Evolutionary conservation across 2,797 vertebrate genomes (phyloP).

Genomic region (Ctenosaura bakeri): DNA sequence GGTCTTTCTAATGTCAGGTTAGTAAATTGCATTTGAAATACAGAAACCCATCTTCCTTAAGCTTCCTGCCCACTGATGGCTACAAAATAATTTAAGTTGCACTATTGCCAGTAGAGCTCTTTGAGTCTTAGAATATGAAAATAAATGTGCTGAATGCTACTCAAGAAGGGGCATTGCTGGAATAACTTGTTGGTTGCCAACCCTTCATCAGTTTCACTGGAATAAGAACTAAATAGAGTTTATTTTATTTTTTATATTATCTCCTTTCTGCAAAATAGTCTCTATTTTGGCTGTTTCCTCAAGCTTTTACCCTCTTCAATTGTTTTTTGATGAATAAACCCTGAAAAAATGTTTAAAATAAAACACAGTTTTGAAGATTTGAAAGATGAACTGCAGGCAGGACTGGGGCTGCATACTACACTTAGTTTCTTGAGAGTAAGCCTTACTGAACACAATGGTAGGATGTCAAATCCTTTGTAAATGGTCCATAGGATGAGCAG

Average conservation of each 20-base stretch:
- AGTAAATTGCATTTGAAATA: constrained; percentile 71
- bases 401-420: background rate
- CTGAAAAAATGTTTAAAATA: constrained; percentile 20
- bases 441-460: background rate
- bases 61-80: constrained; percentile 56
- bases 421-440: background rate
- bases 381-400: background rate
- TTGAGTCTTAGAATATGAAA: constrained; percentile 49
- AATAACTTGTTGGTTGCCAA: constrained; percentile 60
- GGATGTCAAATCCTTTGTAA: too few species aligned
- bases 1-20: constrained; percentile 55
- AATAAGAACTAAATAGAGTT: constrained; percentile 12
- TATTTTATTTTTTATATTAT: constrained; percentile 4
- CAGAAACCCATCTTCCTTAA: constrained; percentile 69
- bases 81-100: constrained; percentile 65
- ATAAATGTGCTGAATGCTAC: constrained; percentile 32
- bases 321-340: constrained; percentile 13
- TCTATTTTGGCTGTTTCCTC: background rate
- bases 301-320: background rate
- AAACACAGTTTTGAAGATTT: background rate
- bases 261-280: background rate
- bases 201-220: background rate
- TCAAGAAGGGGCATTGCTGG: constrained; percentile 58
- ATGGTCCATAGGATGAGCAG: too few species aligned
- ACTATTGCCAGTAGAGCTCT: constrained; percentile 51